Conservation (phyloP, 2,797 vertebrate species). For the Staurois parvus region DNA sequence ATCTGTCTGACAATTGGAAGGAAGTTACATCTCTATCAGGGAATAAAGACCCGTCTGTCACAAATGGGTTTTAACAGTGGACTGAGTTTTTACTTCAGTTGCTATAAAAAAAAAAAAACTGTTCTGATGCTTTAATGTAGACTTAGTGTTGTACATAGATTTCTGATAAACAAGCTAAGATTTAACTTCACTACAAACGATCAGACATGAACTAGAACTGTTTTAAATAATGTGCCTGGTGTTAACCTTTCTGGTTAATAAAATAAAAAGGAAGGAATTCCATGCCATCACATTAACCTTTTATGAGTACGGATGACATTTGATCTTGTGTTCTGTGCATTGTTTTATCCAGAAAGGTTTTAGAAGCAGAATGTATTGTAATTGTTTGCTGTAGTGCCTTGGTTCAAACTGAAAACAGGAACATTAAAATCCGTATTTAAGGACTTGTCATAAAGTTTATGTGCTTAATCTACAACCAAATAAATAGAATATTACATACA, state of each 20-base stretch:
- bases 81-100: slow-evolving; percentile 20
- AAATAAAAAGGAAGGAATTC: not conserved
- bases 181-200: not conserved
- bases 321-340: not conserved
- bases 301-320: not conserved
- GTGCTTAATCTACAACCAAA: not conserved
- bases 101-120: not conserved
- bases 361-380: not conserved
- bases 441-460: not conserved
- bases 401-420: not conserved
- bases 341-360: not conserved
- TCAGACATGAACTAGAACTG: not conserved
- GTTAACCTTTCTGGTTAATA: not conserved
- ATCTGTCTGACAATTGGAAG: slow-evolving; percentile 58
- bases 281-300: not conserved
- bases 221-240: too few relatives aligned
- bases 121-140: slow-evolving; percentile 1
- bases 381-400: not conserved
- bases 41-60: slow-evolving; percentile 57
- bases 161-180: not conserved
- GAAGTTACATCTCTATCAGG: slow-evolving; percentile 51
- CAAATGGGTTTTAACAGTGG: slow-evolving; percentile 15
- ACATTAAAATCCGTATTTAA: not conserved
- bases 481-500: too few relatives aligned
- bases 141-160: not conserved